Percentiles rank a stretch among this genome's conserved stretches.
These are phyloP conservation scores for Cetoscarus ocellatus DNA, from an alignment of 2,797 vertebrate genomes.

Conservation along the genomic window DNA sequence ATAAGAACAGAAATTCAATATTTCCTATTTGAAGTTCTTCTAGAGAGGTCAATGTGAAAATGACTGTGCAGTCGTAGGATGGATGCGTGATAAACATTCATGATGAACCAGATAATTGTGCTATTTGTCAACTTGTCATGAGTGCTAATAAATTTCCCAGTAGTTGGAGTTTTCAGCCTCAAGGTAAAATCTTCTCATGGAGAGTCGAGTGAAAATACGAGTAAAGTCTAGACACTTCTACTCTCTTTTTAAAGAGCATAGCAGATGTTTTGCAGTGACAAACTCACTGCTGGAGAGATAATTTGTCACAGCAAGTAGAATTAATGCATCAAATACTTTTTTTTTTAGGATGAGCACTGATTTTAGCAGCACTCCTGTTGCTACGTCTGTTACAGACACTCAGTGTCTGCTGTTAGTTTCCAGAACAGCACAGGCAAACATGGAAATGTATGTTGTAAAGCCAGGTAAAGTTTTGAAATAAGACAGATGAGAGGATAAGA, in stretches of 20 bases:
- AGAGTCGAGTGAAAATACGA: constrained; percentile 43
- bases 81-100: constrained; percentile 64
- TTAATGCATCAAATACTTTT: constrained; percentile 25
- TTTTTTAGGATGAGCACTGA: constrained; percentile 1
- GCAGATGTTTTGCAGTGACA: constrained; percentile 46
- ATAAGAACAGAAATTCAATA: constrained; percentile 48
- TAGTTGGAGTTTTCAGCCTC: constrained; percentile 51
- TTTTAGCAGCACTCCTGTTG: constrained; percentile 16
- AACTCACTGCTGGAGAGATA: constrained; percentile 25
- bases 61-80: constrained; percentile 36
- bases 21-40: constrained; percentile 55
- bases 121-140: constrained; percentile 71
- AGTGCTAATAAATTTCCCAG: constrained; percentile 60
- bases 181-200: constrained; percentile 46
- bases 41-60: constrained; percentile 45
- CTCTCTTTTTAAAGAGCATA: constrained; percentile 36
- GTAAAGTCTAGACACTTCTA: constrained; percentile 46
- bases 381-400: not conserved
- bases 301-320: constrained; percentile 52
- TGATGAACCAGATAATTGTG: constrained; percentile 67
- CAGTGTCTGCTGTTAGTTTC: not conserved
- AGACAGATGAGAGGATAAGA: no score
- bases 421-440: not conserved
- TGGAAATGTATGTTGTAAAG: no score
- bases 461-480: no score